Conservation (phyloP, 2,888 invertebrate genomes). For the Melinopterus prodromus region DNA sequence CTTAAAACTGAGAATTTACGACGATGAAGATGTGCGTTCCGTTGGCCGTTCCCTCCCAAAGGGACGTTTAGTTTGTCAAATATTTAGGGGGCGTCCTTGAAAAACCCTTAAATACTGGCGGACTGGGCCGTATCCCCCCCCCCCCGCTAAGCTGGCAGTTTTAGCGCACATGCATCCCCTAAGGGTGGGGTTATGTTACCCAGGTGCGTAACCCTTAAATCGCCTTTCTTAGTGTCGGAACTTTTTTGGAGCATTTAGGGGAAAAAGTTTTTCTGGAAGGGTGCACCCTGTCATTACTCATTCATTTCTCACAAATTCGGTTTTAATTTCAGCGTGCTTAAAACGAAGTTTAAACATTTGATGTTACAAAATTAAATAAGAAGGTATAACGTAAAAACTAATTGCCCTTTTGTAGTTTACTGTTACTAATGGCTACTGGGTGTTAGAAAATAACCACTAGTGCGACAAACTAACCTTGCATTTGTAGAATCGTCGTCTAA, state of each 20-base stretch:
- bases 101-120: neutral
- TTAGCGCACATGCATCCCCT: neutral
- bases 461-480: too few species aligned
- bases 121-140: neutral
- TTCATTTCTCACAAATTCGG: neutral
- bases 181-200: neutral
- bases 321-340: too few species aligned
- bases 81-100: neutral
- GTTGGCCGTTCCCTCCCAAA: neutral
- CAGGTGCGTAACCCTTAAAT: constrained; percentile 19
- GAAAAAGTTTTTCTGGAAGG: neutral
- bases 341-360: too few species aligned
- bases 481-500: too few species aligned
- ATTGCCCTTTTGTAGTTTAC: too few species aligned
- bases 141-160: neutral
- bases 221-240: constrained; percentile 10
- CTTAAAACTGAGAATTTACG: neutral
- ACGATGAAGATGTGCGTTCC: neutral
- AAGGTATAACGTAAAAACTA: too few species aligned
- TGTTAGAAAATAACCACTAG: too few species aligned
- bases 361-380: too few species aligned
- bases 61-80: neutral
- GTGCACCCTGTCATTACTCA: neutral
- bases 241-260: neutral
- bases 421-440: too few species aligned